Evolutionary conservation across 2,797 vertebrate genomes (phyloP).

Genomic region (Hapalemur alaotrensis): DNA sequence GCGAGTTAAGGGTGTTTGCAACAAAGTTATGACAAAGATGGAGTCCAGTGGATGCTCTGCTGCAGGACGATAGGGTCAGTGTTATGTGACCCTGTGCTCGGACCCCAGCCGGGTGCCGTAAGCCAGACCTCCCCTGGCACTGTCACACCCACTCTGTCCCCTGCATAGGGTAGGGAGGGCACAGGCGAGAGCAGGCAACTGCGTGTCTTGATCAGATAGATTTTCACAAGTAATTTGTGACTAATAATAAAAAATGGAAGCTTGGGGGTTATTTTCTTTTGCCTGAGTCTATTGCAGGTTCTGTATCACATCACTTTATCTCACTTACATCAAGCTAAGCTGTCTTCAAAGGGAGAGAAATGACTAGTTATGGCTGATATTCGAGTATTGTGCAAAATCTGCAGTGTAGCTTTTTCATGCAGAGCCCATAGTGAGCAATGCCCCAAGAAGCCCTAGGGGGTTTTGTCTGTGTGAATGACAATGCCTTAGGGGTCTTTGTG

Average conservation of each 20-base stretch:
- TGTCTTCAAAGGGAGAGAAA: background rate
- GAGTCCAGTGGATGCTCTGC: background rate
- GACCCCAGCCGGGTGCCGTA: background rate
- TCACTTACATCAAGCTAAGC: background rate
- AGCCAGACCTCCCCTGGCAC: background rate
- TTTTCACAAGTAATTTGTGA: conserved; percentile 7
- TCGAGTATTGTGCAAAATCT: background rate
- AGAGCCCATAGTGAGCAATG: accelerated
- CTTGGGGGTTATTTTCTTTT: background rate
- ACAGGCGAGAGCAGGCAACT: background rate
- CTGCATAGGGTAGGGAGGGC: background rate
- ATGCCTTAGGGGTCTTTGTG: background rate
- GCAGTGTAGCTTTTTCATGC: background rate
- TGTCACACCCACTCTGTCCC: background rate
- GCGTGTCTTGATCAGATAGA: background rate
- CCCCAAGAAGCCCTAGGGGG: background rate
- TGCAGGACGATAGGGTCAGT: too few relatives aligned
- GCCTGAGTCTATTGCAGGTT: background rate
- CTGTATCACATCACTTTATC: background rate
- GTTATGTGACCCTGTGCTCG: background rate
- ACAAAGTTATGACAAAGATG: background rate
- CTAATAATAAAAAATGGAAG: background rate
- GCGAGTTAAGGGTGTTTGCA: background rate
- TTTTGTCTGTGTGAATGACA: background rate
- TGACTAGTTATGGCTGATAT: background rate